These are phyloP conservation scores for Lutraria lutraria DNA, from an alignment of 2,888 invertebrate genomes.

Conservation along the genomic window DNA sequence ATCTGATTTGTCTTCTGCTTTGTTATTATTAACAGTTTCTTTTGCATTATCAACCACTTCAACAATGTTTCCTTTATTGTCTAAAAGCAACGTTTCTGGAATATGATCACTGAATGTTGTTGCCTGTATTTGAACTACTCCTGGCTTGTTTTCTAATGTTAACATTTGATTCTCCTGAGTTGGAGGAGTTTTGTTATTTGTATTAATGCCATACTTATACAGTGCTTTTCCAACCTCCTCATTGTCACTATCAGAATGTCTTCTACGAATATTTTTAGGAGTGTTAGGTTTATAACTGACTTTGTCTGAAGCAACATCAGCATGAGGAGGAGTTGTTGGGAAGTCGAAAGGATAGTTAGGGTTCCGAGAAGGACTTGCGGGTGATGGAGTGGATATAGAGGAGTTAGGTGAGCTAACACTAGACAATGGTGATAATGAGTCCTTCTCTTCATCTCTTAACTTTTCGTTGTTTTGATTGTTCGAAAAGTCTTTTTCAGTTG, in stretches of 20 bases:
- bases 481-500: conserved; percentile 38
- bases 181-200: conserved; percentile 59
- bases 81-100: conserved; percentile 74
- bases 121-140: conserved; percentile 73
- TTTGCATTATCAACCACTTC: conserved; percentile 68
- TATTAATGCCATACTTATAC: conserved; percentile 71
- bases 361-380: conserved; percentile 59
- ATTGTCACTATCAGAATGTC: conserved; percentile 84
- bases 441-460: conserved; percentile 60
- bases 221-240: conserved; percentile 79
- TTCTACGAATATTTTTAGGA: conserved; percentile 82
- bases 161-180: conserved; percentile 68
- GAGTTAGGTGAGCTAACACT: conserved; percentile 60
- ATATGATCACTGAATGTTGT: conserved; percentile 74
- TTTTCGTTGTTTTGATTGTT: conserved; percentile 36
- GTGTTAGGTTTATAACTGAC: conserved; percentile 83
- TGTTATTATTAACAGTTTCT: conserved; percentile 51
- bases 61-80: conserved; percentile 75
- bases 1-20: conserved; percentile 46
- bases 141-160: conserved; percentile 60
- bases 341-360: conserved; percentile 72
- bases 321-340: conserved; percentile 78
- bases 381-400: conserved; percentile 64
- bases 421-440: conserved; percentile 63
- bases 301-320: conserved; percentile 83